phyloP scores from a whole-genome alignment of 1,140 invertebrate species.

The Nomia melanderi region DNA sequence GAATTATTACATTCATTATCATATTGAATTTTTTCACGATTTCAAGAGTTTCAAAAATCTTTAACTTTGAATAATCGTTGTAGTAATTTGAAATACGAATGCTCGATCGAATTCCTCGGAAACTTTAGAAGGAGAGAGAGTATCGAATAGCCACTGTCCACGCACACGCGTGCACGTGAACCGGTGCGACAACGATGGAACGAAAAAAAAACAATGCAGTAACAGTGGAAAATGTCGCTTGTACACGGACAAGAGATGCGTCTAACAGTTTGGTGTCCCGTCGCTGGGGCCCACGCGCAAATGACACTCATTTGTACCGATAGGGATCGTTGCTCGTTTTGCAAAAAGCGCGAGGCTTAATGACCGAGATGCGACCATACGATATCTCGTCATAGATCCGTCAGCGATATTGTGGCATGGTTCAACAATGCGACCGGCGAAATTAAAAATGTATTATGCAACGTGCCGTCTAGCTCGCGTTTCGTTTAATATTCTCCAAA shows the following conservation, averaged over 20 bases:
- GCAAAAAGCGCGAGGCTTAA: constrained; percentile 73
- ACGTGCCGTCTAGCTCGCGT: constrained; percentile 53
- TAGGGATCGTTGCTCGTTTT: constrained; percentile 71
- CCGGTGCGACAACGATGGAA: background rate
- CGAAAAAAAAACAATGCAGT: constrained; percentile 2
- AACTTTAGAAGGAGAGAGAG: too few species aligned
- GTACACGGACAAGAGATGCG: constrained; percentile 26
- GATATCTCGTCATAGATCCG: constrained; percentile 77
- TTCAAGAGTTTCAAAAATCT: too few species aligned
- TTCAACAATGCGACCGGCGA: constrained; percentile 48
- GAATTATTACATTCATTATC: too few species aligned
- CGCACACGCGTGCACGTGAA: background rate
- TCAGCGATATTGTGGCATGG: constrained; percentile 72
- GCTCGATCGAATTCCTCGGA: too few species aligned
- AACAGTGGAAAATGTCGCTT: constrained; percentile 27
- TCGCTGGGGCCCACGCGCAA: constrained; percentile 59
- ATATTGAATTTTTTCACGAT: too few species aligned
- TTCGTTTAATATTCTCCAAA: constrained; percentile 39
- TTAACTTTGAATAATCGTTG: too few species aligned
- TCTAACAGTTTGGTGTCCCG: constrained; percentile 47
- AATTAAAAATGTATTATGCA: constrained; percentile 79
- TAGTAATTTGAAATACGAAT: too few species aligned
- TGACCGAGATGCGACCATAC: constrained; percentile 75
- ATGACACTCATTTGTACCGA: constrained; percentile 76
- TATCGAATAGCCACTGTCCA: too few species aligned